These are phyloP conservation scores for Myiopsitta monachus DNA, from an alignment of 2,113 vertebrate species.

Conservation along the genomic window DNA sequence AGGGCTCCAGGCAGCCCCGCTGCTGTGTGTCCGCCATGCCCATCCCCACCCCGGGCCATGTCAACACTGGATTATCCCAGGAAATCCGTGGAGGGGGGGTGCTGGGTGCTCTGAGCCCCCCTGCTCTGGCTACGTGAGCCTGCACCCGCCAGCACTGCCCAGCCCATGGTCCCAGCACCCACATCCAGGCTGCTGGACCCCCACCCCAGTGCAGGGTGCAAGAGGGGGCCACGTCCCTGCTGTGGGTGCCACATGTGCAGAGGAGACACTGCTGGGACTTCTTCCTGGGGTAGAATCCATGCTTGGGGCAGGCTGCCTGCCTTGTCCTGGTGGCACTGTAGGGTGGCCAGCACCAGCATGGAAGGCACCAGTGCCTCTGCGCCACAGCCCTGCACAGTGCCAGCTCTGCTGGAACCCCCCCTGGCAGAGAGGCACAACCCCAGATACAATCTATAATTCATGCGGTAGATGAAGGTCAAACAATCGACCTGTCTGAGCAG, in stretches of 20 bases:
- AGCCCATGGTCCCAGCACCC: fast-evolving
- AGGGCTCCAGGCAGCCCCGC: not conserved
- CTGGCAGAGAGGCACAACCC: not conserved
- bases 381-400: fast-evolving
- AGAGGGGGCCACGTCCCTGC: not conserved
- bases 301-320: too few species aligned
- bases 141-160: fast-evolving
- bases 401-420: not conserved
- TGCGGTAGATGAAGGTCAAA: not conserved
- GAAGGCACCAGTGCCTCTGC: not conserved
- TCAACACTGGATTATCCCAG: not conserved
- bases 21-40: not conserved
- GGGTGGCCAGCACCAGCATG: fast-evolving
- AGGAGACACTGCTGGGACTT: too few species aligned
- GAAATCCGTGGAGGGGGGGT: not conserved
- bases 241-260: fast-evolving
- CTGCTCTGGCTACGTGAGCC: fast-evolving
- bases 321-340: not conserved
- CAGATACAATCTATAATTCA: not conserved
- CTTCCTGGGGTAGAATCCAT: not conserved
- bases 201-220: not conserved
- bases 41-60: not conserved
- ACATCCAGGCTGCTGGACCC: not conserved
- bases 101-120: not conserved
- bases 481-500: not conserved